Evolutionary conservation across 2,888 invertebrate species (phyloP), one percentile per base, ranked within the genome.

Genomic region (Andrena fulva): DNA sequence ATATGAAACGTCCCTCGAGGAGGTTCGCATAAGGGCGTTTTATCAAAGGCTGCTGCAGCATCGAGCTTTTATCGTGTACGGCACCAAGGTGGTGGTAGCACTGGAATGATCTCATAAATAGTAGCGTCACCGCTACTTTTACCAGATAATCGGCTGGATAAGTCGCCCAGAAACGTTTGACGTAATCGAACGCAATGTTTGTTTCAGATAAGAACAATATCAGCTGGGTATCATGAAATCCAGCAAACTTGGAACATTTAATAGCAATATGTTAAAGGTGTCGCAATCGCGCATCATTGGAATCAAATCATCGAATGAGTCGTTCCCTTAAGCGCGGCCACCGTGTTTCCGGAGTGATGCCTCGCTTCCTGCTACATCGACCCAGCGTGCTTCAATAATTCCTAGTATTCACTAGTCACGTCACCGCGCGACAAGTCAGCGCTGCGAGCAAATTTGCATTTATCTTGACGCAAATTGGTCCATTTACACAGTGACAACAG

Each of bases 261-360:
- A 4, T 33, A 24, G 24, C 2, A 68, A 54, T 7, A 16, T 54
- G n/a, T 29, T 5, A 60, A 50, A 16, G 1, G 2, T 24, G 16
- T 31, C 6, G 27, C 20, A 33, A 66, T 33, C 56, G 0, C 20
- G 42, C 20, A 10, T n/a, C n/a, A 68, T 54, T 16, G 48, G 31
- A 50, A 16, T 10, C 10, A 7, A 12, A 10, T 0, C 5, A 20
- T 31, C 31, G 20, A 50, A 71, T n/a, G 2, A 31, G 7, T 62
- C 42, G 52, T 29, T 31, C 67, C 48, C 24, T 83, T 80, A 54
- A 27, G 67, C 7, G 29, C 77, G 69, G 74, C 68, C 77, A 73
- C 78, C 83, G 75, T 71, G 63, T 76, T 87, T 81, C 85, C 87
- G 75, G 67, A 54, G 69, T 35, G 72, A 82, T 75, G 60, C 16